These are phyloP conservation scores for Istiophorus platypterus DNA, from an alignment of 2,113 vertebrate genomes.

Conservation along the genomic window DNA sequence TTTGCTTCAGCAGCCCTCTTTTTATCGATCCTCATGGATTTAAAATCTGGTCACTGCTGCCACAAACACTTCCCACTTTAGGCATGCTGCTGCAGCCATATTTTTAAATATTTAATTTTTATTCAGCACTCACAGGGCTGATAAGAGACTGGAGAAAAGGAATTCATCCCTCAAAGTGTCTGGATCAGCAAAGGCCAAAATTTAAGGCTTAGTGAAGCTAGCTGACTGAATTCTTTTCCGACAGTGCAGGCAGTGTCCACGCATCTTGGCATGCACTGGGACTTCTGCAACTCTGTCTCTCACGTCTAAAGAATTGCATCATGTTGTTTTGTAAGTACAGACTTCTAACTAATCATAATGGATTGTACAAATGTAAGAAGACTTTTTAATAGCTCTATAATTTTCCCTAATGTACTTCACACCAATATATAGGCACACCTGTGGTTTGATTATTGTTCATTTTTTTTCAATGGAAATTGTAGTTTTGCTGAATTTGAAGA, in stretches of 20 bases:
- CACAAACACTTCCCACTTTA: conserved; percentile 85
- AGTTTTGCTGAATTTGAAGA: not conserved
- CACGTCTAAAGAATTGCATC: not conserved
- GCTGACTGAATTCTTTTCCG: not conserved
- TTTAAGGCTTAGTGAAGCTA: conserved; percentile 2
- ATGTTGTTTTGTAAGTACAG: not conserved
- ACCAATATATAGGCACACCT: not conserved
- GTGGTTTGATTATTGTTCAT: not conserved
- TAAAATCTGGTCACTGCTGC: conserved; percentile 90
- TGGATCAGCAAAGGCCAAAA: conserved; percentile 44
- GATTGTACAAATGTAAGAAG: not conserved
- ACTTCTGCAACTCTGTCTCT: not conserved
- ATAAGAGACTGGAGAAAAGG: conserved; percentile 49
- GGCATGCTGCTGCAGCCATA: conserved; percentile 73
- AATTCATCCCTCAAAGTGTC: conserved; percentile 47
- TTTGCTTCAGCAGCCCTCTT: conserved; percentile 72
- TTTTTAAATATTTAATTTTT: conserved; percentile 87
- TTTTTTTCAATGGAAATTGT: not conserved
- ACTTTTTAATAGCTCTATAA: not conserved
- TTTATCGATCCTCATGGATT: conserved; percentile 92
- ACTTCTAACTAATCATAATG: not conserved
- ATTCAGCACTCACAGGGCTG: conserved; percentile 80
- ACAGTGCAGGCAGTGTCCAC: not conserved
- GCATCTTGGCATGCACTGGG: not conserved
- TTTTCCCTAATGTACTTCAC: not conserved